A percentile compares a stretch with the other conserved stretches of the same genome.
Conservation (phyloP, 2,113 vertebrate genomes). For the Nestor notabilis region DNA sequence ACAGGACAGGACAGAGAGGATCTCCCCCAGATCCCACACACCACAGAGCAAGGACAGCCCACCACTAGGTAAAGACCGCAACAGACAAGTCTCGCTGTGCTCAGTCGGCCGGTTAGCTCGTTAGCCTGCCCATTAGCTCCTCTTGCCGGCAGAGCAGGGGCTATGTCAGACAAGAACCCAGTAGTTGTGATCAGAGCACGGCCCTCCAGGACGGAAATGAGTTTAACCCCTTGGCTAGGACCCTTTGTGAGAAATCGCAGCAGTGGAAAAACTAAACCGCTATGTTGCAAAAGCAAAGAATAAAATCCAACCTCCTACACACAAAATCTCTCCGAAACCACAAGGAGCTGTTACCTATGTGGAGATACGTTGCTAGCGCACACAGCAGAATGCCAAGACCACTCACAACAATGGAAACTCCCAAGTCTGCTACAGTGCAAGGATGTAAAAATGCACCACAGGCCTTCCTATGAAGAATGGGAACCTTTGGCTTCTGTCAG, state of each 20-base stretch:
- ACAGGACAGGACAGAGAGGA: neutral
- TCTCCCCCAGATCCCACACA: neutral
- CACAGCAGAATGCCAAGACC: neutral
- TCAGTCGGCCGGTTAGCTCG: neutral
- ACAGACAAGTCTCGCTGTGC: neutral
- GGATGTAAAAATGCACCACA: neutral
- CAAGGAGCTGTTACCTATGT: neutral
- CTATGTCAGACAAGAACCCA: neutral
- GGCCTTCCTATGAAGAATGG: neutral
- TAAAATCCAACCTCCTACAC: neutral
- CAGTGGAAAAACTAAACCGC: neutral
- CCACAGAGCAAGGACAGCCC: neutral
- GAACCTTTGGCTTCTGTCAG: neutral
- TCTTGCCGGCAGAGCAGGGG: neutral
- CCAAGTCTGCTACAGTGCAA: neutral
- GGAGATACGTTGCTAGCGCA: neutral
- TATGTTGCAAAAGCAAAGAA: neutral
- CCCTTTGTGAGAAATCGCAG: neutral
- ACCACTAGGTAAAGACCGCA: neutral
- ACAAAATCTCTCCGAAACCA: neutral
- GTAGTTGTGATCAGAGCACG: neutral
- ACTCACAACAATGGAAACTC: neutral
- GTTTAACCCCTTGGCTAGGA: neutral
- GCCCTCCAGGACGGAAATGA: neutral
- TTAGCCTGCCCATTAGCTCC: neutral